These are phyloP conservation scores for Abrostola triplasia DNA, from an alignment of 2,888 invertebrate genomes.

Conservation along the genomic window DNA sequence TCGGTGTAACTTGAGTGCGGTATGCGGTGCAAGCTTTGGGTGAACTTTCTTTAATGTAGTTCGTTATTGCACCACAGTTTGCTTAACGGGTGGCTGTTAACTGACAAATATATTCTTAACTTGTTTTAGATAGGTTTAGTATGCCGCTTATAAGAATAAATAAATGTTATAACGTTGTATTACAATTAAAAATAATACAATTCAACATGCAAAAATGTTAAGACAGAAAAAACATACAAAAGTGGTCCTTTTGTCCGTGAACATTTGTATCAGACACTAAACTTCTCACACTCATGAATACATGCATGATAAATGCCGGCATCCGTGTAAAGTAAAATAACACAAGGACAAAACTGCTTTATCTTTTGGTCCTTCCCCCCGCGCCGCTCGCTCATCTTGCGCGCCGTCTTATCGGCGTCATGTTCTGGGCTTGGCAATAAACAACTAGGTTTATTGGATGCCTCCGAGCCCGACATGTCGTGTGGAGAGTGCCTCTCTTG, in stretches of 20 bases:
- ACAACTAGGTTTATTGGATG: constrained; percentile 66
- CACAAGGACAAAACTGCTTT: constrained; percentile 16
- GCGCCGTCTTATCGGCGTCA: constrained; percentile 33
- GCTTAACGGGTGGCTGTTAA: too few species aligned
- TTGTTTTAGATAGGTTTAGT: too few species aligned
- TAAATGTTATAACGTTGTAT: too few species aligned
- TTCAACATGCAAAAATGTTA: too few species aligned
- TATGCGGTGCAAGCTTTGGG: constrained; percentile 7
- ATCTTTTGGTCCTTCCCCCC: constrained; percentile 25
- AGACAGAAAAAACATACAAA: neutral
- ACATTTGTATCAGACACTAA: neutral
- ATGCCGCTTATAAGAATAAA: too few species aligned
- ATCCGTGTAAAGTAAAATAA: constrained; percentile 19
- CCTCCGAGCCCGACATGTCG: constrained; percentile 56
- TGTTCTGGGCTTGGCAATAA: constrained; percentile 61
- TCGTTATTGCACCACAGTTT: too few species aligned
- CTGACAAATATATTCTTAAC: too few species aligned
- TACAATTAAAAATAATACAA: too few species aligned
- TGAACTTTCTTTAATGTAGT: neutral
- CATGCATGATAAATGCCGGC: constrained; percentile 25
- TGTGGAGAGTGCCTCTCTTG: constrained; percentile 26
- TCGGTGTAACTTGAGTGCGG: constrained; percentile 15
- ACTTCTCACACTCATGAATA: constrained; percentile 3
- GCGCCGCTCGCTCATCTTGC: constrained; percentile 28
- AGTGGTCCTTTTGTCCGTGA: neutral